These are phyloP conservation scores for Bombyx mandarina DNA, from an alignment of 1,140 invertebrate genomes.

Conservation along the genomic window DNA sequence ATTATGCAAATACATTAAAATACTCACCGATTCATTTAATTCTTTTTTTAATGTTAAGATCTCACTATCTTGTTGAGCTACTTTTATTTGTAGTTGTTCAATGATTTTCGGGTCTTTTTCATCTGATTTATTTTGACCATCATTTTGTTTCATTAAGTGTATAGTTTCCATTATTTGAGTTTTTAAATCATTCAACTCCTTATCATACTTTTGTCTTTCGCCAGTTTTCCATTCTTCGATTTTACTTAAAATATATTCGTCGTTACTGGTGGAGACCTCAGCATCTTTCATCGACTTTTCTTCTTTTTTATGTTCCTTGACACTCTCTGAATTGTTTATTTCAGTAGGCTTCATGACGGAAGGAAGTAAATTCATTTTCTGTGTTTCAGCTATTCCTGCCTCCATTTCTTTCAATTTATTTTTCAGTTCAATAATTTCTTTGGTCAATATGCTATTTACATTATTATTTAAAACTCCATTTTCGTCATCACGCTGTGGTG, in stretches of 20 bases:
- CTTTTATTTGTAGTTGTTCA: conserved; percentile 46
- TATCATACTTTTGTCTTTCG: conserved; percentile 59
- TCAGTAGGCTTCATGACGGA: conserved; percentile 8
- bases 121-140: conserved; percentile 17
- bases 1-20: conserved; percentile 6
- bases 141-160: conserved; percentile 43
- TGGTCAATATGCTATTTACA: conserved; percentile 58
- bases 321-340: conserved; percentile 7
- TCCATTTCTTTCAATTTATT: conserved; percentile 57
- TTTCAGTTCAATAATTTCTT: conserved; percentile 56
- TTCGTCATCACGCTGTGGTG: conserved; percentile 37
- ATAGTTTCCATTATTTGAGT: conserved; percentile 49
- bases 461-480: conserved; percentile 10
- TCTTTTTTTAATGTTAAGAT: conserved; percentile 46
- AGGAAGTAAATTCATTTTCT: conserved; percentile 6
- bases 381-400: conserved; percentile 23
- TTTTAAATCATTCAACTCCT: conserved; percentile 55
- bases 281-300: conserved; percentile 40
- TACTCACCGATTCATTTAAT: conserved; percentile 33
- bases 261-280: conserved; percentile 43
- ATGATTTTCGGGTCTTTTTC: conserved; percentile 43
- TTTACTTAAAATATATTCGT: conserved; percentile 44
- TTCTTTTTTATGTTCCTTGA: conserved; percentile 6
- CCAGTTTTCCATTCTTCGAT: conserved; percentile 60
- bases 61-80: conserved; percentile 49